Evolutionary conservation across 2,797 vertebrate species (phyloP), one percentile per base, ranked within the genome.

Genomic region (Phalanger gymnotis): DNA sequence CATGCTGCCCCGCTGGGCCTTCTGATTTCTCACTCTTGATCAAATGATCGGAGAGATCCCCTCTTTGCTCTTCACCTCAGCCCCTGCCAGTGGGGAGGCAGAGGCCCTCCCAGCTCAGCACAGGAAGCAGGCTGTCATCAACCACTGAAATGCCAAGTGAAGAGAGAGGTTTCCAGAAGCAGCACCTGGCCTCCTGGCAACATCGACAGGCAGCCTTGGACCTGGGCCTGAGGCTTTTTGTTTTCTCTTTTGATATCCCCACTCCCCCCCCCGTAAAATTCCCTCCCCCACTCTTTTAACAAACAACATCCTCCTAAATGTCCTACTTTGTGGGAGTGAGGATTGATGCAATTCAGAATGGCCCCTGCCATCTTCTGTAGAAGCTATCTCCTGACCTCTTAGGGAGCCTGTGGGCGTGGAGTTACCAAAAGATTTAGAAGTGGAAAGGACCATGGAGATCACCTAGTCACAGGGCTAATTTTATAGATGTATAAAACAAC

Each of bases 241-340:
- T 91, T 97, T 53, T 93, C 91, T 92, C 94, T 96, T 97, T 94
- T 95, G 54, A 94, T 91, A 94, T 95, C 58, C 90, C 51, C 94
- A 0, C 11, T 47, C 93, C 53, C 31, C 81, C 19, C 54, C 91
- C 57, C 94, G 6, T n/a, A 66, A 66, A 66, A 16, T 19, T 34
- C 61, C 19, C 93, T 56, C 51, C 53, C 25, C 57, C 47, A 12
- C 16, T 7, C 9, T 2, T 31, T 13, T 40, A 31, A 12, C n/a
- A 95, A 81, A 92, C 31, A 87, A 56, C 12, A 2, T 95, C 55
- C 92, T 92, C 95, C 89, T 25, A 31, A 95, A 94, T 66, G 91
- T 81, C 30, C 54, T 16, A 25, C n/a, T 28, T 1, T 11, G 40
- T 57, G 54, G 92, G 73, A 52, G 55, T 2, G 51, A 0, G 0